Conservation (phyloP, 92 coral and sea anemone species). For the Porites cylindrica region DNA sequence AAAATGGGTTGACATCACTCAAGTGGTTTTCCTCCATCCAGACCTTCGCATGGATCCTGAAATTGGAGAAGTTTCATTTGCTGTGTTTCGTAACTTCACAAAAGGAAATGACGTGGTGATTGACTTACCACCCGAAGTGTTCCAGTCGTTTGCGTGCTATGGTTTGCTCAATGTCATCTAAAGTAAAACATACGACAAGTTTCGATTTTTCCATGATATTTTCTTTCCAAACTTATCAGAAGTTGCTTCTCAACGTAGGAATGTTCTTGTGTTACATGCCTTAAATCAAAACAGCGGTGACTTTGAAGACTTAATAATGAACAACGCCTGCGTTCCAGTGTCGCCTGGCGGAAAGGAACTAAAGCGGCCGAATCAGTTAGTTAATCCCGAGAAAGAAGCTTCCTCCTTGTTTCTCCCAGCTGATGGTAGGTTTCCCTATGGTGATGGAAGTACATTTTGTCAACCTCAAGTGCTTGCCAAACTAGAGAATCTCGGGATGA, state of each 20-base stretch:
- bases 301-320: slow-evolving; percentile 28
- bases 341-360: slow-evolving; percentile 71
- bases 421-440: slow-evolving; percentile 81
- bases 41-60: slow-evolving; percentile 42
- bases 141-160: slow-evolving; percentile 56
- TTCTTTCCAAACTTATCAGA: slow-evolving; percentile 68
- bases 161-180: slow-evolving; percentile 36
- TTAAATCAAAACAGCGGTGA: slow-evolving; percentile 44
- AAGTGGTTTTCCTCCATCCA: slow-evolving; percentile 66
- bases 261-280: slow-evolving; percentile 64
- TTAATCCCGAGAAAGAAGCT: slow-evolving; percentile 67
- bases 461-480: slow-evolving; percentile 44
- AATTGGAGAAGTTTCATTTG: slow-evolving; percentile 56
- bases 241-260: slow-evolving; percentile 39
- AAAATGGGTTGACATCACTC: slow-evolving; percentile 55
- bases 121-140: slow-evolving; percentile 67
- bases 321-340: slow-evolving; percentile 72
- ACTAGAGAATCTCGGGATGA: slow-evolving; percentile 79
- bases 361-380: slow-evolving; percentile 67
- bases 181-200: slow-evolving; percentile 48
- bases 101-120: slow-evolving; percentile 41
- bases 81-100: slow-evolving; percentile 26
- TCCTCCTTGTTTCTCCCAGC: slow-evolving; percentile 62
- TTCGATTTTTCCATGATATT: slow-evolving; percentile 60
- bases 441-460: slow-evolving; percentile 29